phyloP scores from a whole-genome alignment of 2,797 vertebrate genomes.

The Catostomus latipinnis region DNA sequence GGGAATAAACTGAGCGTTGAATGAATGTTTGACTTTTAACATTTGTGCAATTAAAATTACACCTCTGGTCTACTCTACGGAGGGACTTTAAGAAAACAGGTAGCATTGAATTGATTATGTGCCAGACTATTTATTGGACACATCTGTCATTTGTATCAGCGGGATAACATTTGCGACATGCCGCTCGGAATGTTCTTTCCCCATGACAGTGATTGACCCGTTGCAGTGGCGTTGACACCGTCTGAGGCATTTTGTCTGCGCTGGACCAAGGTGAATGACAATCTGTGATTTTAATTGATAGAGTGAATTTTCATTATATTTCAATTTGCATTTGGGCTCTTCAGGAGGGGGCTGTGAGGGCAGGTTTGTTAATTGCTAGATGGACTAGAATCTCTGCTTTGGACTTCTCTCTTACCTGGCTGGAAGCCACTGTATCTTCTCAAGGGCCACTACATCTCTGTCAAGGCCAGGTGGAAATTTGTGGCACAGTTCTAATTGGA shows the following conservation, averaged over 20 bases:
- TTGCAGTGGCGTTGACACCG: neutral
- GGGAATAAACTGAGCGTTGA: slow-evolving; percentile 29
- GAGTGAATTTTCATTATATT: slow-evolving; percentile 80
- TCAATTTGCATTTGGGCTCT: slow-evolving; percentile 85
- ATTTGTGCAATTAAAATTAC: slow-evolving; percentile 55
- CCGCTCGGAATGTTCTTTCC: slow-evolving; percentile 19
- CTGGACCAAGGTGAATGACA: slow-evolving; percentile 43
- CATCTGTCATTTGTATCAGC: slow-evolving; percentile 58
- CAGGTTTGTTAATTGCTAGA: slow-evolving; percentile 93
- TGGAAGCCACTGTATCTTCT: slow-evolving; percentile 81
- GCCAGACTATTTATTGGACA: slow-evolving; percentile 56
- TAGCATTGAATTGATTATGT: slow-evolving; percentile 51
- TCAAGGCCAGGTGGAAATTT: slow-evolving; percentile 90
- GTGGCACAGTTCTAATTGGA: slow-evolving; percentile 92
- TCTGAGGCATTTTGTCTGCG: slow-evolving; percentile 43
- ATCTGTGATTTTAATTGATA: slow-evolving; percentile 63
- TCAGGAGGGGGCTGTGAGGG: slow-evolving; percentile 59
- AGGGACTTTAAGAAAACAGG: slow-evolving; percentile 49
- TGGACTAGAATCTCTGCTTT: slow-evolving; percentile 82
- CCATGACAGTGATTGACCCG: slow-evolving; percentile 50
- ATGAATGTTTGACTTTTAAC: slow-evolving; percentile 47
- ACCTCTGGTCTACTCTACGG: slow-evolving; percentile 41
- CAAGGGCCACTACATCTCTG: slow-evolving; percentile 93
- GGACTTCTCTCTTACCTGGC: slow-evolving; percentile 83
- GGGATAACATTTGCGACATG: slow-evolving; percentile 32